Evolutionary conservation across 1,140 invertebrate species (phyloP).

Genomic region (Triops cancriformis): DNA sequence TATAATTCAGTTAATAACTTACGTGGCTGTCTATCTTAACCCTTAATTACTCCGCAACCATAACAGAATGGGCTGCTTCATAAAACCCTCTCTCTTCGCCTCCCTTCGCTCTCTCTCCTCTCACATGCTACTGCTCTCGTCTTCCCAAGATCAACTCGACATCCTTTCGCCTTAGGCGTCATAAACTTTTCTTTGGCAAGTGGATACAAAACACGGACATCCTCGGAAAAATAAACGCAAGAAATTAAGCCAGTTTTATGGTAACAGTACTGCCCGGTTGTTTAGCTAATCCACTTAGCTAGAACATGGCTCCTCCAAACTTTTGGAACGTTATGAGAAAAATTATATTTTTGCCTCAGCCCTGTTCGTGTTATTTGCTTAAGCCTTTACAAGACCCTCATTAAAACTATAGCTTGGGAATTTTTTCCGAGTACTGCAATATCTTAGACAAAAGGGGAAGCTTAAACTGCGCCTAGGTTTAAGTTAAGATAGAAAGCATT

Average conservation of each 20-base stretch:
- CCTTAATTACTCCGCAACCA: background rate
- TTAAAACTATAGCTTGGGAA: background rate
- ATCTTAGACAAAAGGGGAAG: no score
- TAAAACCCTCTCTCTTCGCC: background rate
- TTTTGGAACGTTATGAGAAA: background rate
- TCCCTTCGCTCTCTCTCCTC: background rate
- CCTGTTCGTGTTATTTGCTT: background rate
- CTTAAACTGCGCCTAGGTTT: no score
- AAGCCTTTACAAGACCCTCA: slow-evolving; percentile 3
- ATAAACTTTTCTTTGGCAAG: background rate
- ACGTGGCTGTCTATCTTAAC: background rate
- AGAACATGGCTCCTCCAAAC: background rate
- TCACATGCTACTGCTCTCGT: background rate
- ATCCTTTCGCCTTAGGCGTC: background rate
- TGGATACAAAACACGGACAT: background rate
- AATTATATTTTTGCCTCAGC: background rate
- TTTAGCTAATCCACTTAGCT: background rate
- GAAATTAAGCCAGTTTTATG: background rate
- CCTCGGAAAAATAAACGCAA: background rate
- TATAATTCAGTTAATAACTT: background rate
- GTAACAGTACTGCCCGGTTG: background rate
- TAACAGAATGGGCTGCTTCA: background rate
- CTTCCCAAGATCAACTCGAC: background rate
- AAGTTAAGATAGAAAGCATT: no score
- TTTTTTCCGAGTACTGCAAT: background rate